A percentile compares a stretch with the other conserved stretches of the same genome.
Evolutionary conservation across 2,888 invertebrate species (phyloP).

Genomic region (Dysmachus trigonus): DNA sequence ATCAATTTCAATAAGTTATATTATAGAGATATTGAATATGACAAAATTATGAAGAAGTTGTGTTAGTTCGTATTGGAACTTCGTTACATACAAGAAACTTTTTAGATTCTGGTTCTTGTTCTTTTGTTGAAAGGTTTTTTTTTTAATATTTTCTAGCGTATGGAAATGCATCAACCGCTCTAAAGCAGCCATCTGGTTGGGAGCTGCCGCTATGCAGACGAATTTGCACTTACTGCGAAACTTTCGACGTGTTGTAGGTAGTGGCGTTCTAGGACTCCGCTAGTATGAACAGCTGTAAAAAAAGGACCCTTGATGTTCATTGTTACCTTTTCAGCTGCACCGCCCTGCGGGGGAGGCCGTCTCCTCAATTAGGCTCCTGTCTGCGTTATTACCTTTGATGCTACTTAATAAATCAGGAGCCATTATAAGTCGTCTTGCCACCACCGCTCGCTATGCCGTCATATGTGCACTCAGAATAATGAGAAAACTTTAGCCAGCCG

Average conservation of each 20-base stretch:
- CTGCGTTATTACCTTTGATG: slow-evolving; percentile 33
- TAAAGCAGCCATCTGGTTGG: background rate
- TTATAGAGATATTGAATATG: background rate
- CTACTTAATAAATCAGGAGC: slow-evolving; percentile 24
- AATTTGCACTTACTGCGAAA: background rate
- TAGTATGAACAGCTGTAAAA: background rate
- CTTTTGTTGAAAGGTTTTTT: background rate
- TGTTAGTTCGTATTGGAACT: background rate
- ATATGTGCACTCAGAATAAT: slow-evolving; percentile 38
- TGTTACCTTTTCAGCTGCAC: background rate
- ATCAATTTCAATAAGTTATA: background rate
- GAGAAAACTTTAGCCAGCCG: slow-evolving; percentile 24
- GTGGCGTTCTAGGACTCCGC: background rate
- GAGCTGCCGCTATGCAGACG: background rate
- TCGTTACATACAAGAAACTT: background rate
- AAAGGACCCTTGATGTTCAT: background rate
- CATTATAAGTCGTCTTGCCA: slow-evolving; percentile 16
- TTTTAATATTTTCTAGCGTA: background rate
- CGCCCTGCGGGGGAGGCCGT: background rate
- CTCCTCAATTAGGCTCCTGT: slow-evolving; percentile 15
- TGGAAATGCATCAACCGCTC: background rate
- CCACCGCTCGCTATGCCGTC: background rate
- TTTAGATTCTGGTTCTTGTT: background rate
- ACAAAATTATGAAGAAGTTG: background rate
- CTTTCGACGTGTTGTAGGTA: background rate